Evolutionary conservation across 2,113 vertebrate species (phyloP), one percentile per base, ranked within the genome.

Genomic region (Pholis gunnellus): DNA sequence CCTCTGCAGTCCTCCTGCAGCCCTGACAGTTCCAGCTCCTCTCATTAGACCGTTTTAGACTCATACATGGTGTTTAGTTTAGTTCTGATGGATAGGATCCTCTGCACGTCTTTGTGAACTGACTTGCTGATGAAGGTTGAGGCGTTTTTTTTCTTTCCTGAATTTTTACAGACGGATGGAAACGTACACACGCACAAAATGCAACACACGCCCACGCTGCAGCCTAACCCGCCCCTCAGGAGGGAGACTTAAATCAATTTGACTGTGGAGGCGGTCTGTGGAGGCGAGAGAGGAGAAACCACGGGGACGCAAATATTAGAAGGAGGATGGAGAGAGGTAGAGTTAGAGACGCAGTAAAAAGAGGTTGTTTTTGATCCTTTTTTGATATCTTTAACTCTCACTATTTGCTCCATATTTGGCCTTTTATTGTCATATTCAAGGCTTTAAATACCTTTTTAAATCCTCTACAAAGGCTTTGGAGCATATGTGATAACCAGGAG

Each of bases 211-310:
- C 81, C 77, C 76, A 81, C 81, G n/a, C 66, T 13, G 65, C 56
- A 75, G 50, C 50, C 50, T 15, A 18, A 56, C 60, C 85, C 80
- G 84, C 79, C 83, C 85, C 84, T 54, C 82, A 70, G 85, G 88
- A 92, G 83, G 87, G 6, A 79, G 85, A 83, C 88, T 76, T 89
- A 87, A 91, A 91, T 91, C 91, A 91, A 78, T 92, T 89, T 81
- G 81, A 84, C 66, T 88, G 84, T 54, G 79, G 88, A 92, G 92
- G 89, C 72, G 79, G 73, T 83, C 83, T 78, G 84, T 79, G 87
- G 84, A 87, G 87, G 86, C 31, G 72, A 82, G 75, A 60, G 48
- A 74, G 56, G 72, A 66, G 44, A 72, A 54, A 61, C 27, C 46
- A 44, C 65, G 52, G 67, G 75, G 75, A 88, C 31, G 54, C 60